Base-by-base conservation (phyloP, 2,797 vertebrate genomes). In the Rhodeus uyekii region DNA sequence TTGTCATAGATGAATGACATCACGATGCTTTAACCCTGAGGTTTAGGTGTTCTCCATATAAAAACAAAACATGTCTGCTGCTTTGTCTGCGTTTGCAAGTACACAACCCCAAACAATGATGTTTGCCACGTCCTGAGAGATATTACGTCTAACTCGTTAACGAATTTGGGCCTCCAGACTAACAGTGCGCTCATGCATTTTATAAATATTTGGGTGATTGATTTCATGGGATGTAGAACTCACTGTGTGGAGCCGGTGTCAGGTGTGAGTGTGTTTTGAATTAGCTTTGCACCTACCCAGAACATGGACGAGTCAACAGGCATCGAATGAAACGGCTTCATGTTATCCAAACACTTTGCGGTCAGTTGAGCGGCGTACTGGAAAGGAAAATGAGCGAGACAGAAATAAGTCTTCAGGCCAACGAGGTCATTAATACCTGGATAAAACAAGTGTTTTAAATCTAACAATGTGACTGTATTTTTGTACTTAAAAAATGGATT, bases 41-140 rank as follows among this genome's bases (percentile, higher is more conserved):
- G 85, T 90, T 87, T 32, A 86, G 53, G 77, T 84, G 86, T 84
- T 88, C 84, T 86, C 87, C 84, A 82, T 36, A 75, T 86, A 76
- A 89, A 90, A 91, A 87, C 78, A 85, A 90, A 60, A 42, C 58
- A 53, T 76, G 80, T 81, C 84, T 77, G 39, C 81, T 94, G 91
- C 92, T 94, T 93, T 90, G 92, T 91, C 91, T 93, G 87, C 29
- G 86, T 76, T 86, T 55, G 78, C 80, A 88, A 64, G 88, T 72
- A 87, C 89, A 91, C 87, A 81, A 89, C 87, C 88, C 89, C 87
- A 36, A 86, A 75, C 85, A 90, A 89, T 89, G 80, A 75, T 84
- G 86, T 38, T 22, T 19, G 75, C 68, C 46, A n/a, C 32, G 4
- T 29, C 76, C 50, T 63, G 16, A 75, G 73, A 83, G 46, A 58